phyloP scores from a whole-genome alignment of 2,113 vertebrate species.

The Phaethornis superciliosus region DNA sequence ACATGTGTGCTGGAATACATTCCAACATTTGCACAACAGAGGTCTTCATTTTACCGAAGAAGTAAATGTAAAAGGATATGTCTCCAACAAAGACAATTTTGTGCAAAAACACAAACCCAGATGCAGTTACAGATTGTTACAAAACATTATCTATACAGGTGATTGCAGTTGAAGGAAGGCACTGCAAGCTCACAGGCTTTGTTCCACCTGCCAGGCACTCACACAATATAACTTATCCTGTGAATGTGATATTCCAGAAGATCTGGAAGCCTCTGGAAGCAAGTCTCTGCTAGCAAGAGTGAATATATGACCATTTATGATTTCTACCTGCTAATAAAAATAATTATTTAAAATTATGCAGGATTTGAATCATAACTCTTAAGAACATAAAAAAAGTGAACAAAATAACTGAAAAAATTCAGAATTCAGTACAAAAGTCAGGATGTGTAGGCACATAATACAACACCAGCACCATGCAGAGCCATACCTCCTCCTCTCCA shows the following conservation, averaged over 20 bases:
- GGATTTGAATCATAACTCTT: not conserved
- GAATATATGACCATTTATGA: not conserved
- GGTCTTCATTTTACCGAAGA: not conserved
- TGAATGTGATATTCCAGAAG: not conserved
- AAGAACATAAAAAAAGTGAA: rapidly evolving
- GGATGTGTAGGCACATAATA: not conserved
- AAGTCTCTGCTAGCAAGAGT: not conserved
- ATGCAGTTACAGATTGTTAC: not conserved
- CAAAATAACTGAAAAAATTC: not conserved
- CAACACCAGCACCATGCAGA: rapidly evolving
- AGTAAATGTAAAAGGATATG: rapidly evolving
- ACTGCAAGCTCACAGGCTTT: not conserved
- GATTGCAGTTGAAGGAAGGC: not conserved
- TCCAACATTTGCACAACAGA: not conserved
- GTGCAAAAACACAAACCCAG: not conserved
- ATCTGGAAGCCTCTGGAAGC: no score
- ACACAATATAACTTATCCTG: not conserved
- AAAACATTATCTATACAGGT: not conserved
- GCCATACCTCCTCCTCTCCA: not conserved
- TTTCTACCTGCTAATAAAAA: not conserved
- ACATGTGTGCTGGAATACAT: not conserved
- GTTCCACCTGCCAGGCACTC: not conserved
- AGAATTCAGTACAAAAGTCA: not conserved
- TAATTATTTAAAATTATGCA: not conserved
- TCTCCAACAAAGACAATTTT: not conserved